Conservation (phyloP, 2,797 vertebrate genomes). For the Spheniscus humboldti region DNA sequence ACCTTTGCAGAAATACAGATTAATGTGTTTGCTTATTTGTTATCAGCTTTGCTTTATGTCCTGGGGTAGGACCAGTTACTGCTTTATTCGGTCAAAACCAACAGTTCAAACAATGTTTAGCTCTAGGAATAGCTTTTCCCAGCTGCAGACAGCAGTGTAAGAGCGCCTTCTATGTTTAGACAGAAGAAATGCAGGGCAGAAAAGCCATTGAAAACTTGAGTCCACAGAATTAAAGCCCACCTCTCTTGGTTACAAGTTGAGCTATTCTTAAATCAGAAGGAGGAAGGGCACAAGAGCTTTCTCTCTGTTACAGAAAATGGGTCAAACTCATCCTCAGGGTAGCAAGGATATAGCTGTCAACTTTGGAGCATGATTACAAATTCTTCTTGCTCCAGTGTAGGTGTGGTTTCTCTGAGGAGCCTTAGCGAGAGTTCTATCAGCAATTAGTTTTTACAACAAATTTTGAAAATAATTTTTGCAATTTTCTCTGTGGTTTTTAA, state of each 20-base stretch:
- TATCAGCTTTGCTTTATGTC: neutral
- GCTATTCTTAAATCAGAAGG: neutral
- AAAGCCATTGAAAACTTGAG: neutral
- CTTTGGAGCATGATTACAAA: neutral
- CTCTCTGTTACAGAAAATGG: neutral
- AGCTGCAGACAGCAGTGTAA: neutral
- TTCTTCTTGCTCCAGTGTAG: neutral
- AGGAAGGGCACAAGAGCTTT: neutral
- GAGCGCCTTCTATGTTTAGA: constrained; percentile 9
- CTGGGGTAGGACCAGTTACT: neutral
- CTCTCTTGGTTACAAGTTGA: neutral
- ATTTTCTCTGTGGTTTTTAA: neutral
- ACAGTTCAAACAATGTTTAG: neutral
- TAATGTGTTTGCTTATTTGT: constrained; percentile 26
- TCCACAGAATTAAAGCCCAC: neutral
- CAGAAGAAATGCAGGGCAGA: neutral
- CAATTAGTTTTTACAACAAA: neutral
- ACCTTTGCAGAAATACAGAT: constrained; percentile 12
- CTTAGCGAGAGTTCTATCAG: neutral
- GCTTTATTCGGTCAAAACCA: neutral
- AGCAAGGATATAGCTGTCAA: neutral
- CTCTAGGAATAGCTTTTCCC: neutral
- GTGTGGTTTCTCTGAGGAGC: neutral
- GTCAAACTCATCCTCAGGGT: neutral
- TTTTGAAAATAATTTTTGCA: neutral